These are phyloP conservation scores for Torymus tubicola DNA, from an alignment of 2,888 invertebrate genomes.

Conservation along the genomic window DNA sequence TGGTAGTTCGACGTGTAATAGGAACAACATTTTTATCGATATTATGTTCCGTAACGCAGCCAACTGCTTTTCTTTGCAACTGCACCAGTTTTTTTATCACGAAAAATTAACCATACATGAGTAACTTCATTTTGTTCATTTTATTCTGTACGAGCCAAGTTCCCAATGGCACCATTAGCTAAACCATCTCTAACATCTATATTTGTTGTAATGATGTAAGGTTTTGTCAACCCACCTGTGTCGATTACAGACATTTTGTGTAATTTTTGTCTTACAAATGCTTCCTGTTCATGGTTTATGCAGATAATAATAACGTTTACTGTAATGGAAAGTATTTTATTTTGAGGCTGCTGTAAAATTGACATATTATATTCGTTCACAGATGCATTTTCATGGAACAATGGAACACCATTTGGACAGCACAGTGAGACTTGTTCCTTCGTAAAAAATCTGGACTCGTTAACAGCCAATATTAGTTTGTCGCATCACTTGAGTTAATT, in stretches of 20 bases:
- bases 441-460: constrained; percentile 62
- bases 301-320: constrained; percentile 58
- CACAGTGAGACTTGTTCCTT: not conserved
- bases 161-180: constrained; percentile 66
- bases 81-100: constrained; percentile 39
- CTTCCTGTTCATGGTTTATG: constrained; percentile 51
- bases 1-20: constrained; percentile 45
- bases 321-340: constrained; percentile 59
- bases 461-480: constrained; percentile 65
- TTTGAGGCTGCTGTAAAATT: too few species aligned
- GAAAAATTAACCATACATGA: too few species aligned
- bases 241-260: constrained; percentile 62
- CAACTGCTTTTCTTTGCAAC: constrained; percentile 33
- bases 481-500: constrained; percentile 68
- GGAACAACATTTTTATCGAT: constrained; percentile 51
- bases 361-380: constrained; percentile 66
- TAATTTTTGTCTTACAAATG: constrained; percentile 54
- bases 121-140: too few species aligned
- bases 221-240: constrained; percentile 64
- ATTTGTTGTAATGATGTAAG: constrained; percentile 66
- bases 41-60: not conserved
- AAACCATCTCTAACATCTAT: constrained; percentile 68
- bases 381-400: constrained; percentile 64
- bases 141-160: constrained; percentile 64
- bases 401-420: too few species aligned